Percentiles rank a stretch among this genome's conserved stretches.
Evolutionary conservation across 2,888 invertebrate genomes (phyloP).

Genomic region (Seladonia tumulorum): DNA sequence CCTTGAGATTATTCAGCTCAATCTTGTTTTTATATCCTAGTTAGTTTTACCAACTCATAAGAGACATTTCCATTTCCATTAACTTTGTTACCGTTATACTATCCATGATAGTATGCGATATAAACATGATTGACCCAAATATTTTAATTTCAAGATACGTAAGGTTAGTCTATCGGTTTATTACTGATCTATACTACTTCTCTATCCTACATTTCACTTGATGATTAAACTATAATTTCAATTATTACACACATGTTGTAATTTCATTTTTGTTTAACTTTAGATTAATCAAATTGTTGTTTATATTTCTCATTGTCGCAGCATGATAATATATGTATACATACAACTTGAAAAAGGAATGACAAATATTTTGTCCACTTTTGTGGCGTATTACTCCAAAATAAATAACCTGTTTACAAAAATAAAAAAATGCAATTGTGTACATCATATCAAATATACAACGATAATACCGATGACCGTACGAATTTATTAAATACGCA

Average conservation of each 20-base stretch:
- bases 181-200: background rate
- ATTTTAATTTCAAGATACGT: background rate
- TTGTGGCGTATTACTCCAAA: background rate
- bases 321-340: background rate
- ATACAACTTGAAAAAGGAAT: background rate
- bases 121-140: background rate
- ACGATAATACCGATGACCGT: background rate
- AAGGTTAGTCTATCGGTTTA: background rate
- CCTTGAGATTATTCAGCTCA: conserved; percentile 43
- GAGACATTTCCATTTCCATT: background rate
- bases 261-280: background rate
- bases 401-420: background rate
- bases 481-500: background rate
- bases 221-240: background rate
- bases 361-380: background rate
- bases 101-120: background rate
- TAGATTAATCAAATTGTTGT: background rate
- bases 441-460: background rate
- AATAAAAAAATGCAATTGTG: background rate
- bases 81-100: background rate
- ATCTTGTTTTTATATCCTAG: background rate
- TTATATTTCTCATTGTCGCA: background rate
- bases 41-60: background rate
- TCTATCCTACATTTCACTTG: background rate
- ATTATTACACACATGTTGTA: background rate